Base-by-base conservation (phyloP, 2,797 vertebrate genomes). In the Catharus ustulatus region DNA sequence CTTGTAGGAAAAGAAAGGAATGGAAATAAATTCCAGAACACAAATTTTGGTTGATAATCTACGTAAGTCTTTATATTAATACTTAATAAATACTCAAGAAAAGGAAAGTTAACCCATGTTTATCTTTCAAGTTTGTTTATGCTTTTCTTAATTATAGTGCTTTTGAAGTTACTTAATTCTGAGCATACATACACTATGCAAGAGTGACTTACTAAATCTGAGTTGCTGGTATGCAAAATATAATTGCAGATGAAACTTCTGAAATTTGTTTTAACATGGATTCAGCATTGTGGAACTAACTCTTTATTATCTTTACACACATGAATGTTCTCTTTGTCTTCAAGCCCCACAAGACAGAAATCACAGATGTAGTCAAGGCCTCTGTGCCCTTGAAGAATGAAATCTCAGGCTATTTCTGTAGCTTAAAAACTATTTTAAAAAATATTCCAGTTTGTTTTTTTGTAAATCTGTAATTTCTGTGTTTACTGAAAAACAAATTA, bases 221-320 rank as follows among this genome's bases (percentile, higher is more conserved):
- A 84, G 16, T 57, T 76, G 26, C 18, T 78, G 62, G 18, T 78
- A 49, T 75, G 73, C 76, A 86, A 69, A 84, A 78, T 20, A 51
- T 55, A 91, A 88, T 17, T 91, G 52, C 55, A 73, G 34, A 54
- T 74, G 52, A 72, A 91, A 73, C 59, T 66, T 71, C 11, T 66
- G 29, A 86, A 58, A 86, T 84, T 87, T 87, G 11, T 79, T 93
- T 84, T 73, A 48, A 82, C 79, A 72, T 82, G 45, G 43, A 84
- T 84, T 84, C 74, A 82, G 19, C 45, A 84, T 89, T 93, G 91
- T 76, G 52, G 55, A 95, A 74, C 45, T 49, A 96, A 93, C 75
- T 20, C 48, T 86, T 91, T 84, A 76, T 91, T 85, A 82, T 92
- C 62, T 91, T 95, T 82, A 43, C 48, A 79, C 19, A 36, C 59